phyloP scores from a whole-genome alignment of 2,113 vertebrate species.

The Petromus typicus region DNA sequence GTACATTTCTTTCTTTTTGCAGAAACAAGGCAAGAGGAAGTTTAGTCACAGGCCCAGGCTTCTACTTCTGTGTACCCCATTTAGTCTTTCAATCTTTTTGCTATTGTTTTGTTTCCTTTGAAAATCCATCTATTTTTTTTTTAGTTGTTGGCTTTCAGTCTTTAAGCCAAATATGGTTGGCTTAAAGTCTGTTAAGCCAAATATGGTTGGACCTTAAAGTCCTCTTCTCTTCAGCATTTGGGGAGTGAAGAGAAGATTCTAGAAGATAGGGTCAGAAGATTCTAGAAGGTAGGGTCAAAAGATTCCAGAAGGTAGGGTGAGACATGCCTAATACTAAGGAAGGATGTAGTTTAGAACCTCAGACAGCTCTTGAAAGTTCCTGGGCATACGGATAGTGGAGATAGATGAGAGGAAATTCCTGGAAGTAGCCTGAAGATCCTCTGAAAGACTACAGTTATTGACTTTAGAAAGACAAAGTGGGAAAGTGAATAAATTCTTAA shows the following conservation, averaged over 20 bases:
- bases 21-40: neutral
- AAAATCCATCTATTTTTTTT: neutral
- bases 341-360: neutral
- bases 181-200: no score
- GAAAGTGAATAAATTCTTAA: neutral
- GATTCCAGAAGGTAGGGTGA: neutral
- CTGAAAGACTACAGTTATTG: neutral
- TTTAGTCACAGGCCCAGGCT: neutral
- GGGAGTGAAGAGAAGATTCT: neutral
- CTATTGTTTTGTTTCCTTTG: neutral
- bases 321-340: no score
- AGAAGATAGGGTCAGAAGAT: neutral
- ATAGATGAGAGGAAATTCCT: neutral
- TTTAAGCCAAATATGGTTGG: neutral
- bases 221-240: neutral
- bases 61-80: rapidly evolving
- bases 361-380: neutral
- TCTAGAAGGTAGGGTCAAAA: neutral
- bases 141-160: neutral
- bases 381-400: no score
- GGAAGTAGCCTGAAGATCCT: neutral
- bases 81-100: neutral
- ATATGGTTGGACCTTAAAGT: no score
- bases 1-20: neutral
- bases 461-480: no score